Base-by-base conservation (phyloP, 1,140 invertebrate species). In the Neodiprion virginianus region DNA sequence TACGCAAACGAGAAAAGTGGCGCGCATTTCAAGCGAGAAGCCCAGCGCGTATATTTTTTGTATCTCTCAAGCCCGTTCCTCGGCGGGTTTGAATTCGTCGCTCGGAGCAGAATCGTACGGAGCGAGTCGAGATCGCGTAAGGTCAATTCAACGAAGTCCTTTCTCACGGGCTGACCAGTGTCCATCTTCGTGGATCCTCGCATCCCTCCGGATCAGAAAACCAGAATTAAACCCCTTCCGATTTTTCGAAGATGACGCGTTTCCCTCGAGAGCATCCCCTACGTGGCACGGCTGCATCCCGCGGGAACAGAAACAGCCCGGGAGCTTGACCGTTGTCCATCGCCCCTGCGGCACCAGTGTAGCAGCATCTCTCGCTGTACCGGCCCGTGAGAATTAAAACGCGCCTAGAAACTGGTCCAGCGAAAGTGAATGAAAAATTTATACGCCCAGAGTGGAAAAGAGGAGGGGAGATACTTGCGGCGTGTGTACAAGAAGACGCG, bases 281-380 rank as follows among this genome's bases (percentile, higher is more conserved):
- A 10, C 61, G 53, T 49, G 69, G 75, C 48, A 53, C 69, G n/a
- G 23, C 66, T 66, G 28, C 28, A 76, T 79, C 75, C 72, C 73
- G 73, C 73, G 74, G 74, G 78, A 77, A 72, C 73, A 69, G 73
- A 48, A 47, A 17, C 47, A 48, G 17, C 75, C 67, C 14, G 14
- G 67, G 40, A 23, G 84, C 86, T 88, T 89, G 87, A 89, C 88
- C 88, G 84, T 87, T 89, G 88, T 88, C 88, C 87, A 89, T 81
- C 86, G 86, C 86, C 84, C 84, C 86, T 83, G 83, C 50, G 40
- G 86, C 86, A 83, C 84, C 86, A 84, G 83, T 66, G 40, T 61
- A 49, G 68, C 73, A 74, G 70, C 73, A 75, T 73, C 76, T 71
- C 53, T 68, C 68, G 66, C 47, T 72, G 73, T 76, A 73, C 76